Evolutionary conservation across 2,888 invertebrate species (phyloP), one percentile per base, ranked within the genome.

Genomic region (Xanthorhoe designata): DNA sequence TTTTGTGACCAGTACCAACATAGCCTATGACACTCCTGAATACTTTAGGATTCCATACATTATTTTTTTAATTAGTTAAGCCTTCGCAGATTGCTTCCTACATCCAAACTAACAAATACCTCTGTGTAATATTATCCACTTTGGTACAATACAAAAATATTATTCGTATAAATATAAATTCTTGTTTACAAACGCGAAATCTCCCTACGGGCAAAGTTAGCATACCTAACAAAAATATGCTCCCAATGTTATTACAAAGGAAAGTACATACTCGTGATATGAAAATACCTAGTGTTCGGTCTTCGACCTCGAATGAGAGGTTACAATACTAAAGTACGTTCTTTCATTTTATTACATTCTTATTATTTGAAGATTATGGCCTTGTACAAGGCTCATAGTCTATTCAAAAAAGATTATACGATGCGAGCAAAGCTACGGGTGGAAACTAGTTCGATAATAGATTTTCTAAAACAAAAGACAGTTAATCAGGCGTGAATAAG

Each of bases 201-300:
- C 49, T 49, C n/a, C 49, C 50, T 51, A 19, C 50, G 35, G 57
- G 57, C 57, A 49, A 58, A 38, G 58, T 32, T 51, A 58, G 50
- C 58, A 38, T 58, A 38, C 50, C 58, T 47, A 38, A 38, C 50
- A 58, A 58, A 58, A 51, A 59, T 59, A 59, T 51, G 51, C 32
- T 55, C 24, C 62, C 64, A 47, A 56, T 59, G 68, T 60, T 65
- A 53, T 53, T 56, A 55, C 45, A 58, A 42, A 51, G 50, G 50
- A 49, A 50, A 51, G 19, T 58, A 57, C 49, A 32, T 58, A n/a
- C 59, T 51, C 42, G 62, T 60, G 56, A 63, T 63, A 63, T 60
- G 64, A 66, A 66, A 58, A 69, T 66, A 45, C 66, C 57, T 52
- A 59, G 59, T 59, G 15, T 29, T n/a, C n/a, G 50, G 38, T 50